Evolutionary conservation across 2,888 invertebrate species (phyloP), one percentile per base, ranked within the genome.

Genomic region (Malacosoma neustria): DNA sequence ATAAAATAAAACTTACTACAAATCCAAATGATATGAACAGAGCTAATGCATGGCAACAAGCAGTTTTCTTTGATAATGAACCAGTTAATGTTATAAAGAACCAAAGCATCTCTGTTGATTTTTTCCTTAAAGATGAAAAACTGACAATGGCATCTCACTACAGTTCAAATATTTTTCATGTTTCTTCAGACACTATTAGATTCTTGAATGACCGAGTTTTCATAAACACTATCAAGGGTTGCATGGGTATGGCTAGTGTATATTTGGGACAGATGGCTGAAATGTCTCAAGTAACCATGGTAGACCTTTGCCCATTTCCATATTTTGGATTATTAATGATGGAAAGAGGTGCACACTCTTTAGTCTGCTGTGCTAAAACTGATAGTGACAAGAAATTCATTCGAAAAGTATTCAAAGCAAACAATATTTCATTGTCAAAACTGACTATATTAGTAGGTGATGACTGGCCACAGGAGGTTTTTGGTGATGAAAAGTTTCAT

Each of bases 41-140:
- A 45, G 77, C 85, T 3, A 79, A 87, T 43, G 93, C 93, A 52
- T 95, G 94, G 94, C 93, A 94, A 59, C 92, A 93, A 61, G 93
- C 92, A 4, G 79, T 94, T 30, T 92, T 91, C 61, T 90, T 88
- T 67, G 72, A 89, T 41, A 70, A 77, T 35, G 56, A 82, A 46
- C 84, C 88, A 15, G 63, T 43, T 40, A 34, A 38, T 36, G 60
- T 74, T 1, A 43, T 58, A 35, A 42, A 67, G 41, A 61, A 73
- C 46, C 62, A 77, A 30, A 53, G 51, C 13, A 40, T 85, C 36
- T 51, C 62, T 40, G 42, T 77, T 37, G 50, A 72, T 40, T 67
- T 87, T 48, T 60, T 72, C 32, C 65, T 82, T 50, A 62, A 70
- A 41, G 57, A 64, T 33, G 81, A 87, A 15, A 79, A 79, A 57